Conservation (phyloP, 2,113 vertebrate genomes). For the Enhydra lutris region DNA sequence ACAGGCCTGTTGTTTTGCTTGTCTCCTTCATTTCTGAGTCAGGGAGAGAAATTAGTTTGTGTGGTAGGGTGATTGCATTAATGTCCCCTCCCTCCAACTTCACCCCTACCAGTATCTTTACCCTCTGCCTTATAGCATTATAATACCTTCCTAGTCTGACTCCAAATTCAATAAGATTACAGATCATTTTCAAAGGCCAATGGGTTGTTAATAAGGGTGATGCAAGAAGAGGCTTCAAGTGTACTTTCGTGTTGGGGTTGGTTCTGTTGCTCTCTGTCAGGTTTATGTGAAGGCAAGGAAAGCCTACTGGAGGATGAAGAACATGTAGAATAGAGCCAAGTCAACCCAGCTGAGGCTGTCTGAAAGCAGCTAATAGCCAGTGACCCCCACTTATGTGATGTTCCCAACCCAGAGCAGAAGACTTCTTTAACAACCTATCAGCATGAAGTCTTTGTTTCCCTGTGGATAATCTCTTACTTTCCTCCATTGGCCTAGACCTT, state of each 20-base stretch:
- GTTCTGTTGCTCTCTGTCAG: not conserved
- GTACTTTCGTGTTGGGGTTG: not conserved
- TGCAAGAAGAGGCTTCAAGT: not conserved
- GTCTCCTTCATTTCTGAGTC: not conserved
- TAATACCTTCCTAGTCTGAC: not conserved
- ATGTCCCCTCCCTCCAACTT: not conserved
- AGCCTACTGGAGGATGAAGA: not conserved
- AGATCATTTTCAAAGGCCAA: not conserved
- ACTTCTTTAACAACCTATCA: not conserved
- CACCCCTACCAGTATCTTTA: not conserved
- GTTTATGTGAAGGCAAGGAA: not conserved
- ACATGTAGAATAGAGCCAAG: no score
- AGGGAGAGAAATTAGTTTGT: not conserved
- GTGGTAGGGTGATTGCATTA: constrained; percentile 30
- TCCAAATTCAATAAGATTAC: not conserved
- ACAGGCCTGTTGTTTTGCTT: not conserved
- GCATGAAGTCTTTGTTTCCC: not conserved
- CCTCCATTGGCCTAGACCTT: not conserved
- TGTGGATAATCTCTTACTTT: not conserved
- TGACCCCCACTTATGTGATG: not conserved
- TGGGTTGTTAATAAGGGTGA: not conserved
- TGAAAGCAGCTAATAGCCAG: not conserved
- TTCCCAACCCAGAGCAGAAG: not conserved
- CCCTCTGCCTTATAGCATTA: not conserved
- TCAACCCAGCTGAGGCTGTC: not conserved